phyloP scores from a whole-genome alignment of 2,797 vertebrate genomes.

The Danio albolineatus region DNA sequence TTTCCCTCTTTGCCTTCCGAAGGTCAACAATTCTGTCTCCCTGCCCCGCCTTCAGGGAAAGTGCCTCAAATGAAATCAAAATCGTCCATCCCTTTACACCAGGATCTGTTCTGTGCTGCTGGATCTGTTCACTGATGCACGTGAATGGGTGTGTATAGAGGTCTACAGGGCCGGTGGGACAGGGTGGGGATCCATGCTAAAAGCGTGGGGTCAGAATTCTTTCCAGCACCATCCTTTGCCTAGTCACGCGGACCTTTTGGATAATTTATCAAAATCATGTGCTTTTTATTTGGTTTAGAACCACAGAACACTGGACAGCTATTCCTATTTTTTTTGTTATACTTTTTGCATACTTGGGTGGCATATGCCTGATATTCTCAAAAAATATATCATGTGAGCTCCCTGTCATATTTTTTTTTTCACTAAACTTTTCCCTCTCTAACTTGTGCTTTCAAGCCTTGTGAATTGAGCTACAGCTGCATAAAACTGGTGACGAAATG shows the following conservation, averaged over 20 bases:
- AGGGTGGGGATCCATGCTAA: slow-evolving; percentile 21
- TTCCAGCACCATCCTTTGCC: slow-evolving; percentile 14
- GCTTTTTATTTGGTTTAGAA: slow-evolving; percentile 47
- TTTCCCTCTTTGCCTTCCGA: slow-evolving; percentile 55
- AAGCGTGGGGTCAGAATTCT: slow-evolving; percentile 20
- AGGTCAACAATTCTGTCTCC: slow-evolving; percentile 60
- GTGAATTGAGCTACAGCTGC: slow-evolving; percentile 14
- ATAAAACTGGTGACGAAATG: not conserved
- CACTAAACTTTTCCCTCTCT: not conserved
- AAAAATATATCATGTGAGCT: not conserved
- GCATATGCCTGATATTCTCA: not conserved
- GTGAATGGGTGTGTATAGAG: slow-evolving; percentile 9
- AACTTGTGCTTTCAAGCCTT: slow-evolving; percentile 23
- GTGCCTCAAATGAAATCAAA: slow-evolving; percentile 47
- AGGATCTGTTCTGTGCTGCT: slow-evolving; percentile 33
- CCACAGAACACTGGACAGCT: slow-evolving; percentile 9
- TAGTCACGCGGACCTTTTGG: slow-evolving; percentile 26
- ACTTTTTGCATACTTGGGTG: slow-evolving; percentile 4
- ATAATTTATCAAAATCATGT: slow-evolving; percentile 35
- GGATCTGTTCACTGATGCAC: slow-evolving; percentile 28
- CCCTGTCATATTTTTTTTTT: slow-evolving; percentile 12
- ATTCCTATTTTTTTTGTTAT: not conserved
- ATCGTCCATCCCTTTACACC: slow-evolving; percentile 46
- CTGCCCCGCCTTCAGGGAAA: slow-evolving; percentile 51
- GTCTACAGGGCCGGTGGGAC: not conserved